Evolutionary conservation across 2,888 invertebrate species (phyloP).

Genomic region (Hypsopygia costalis): DNA sequence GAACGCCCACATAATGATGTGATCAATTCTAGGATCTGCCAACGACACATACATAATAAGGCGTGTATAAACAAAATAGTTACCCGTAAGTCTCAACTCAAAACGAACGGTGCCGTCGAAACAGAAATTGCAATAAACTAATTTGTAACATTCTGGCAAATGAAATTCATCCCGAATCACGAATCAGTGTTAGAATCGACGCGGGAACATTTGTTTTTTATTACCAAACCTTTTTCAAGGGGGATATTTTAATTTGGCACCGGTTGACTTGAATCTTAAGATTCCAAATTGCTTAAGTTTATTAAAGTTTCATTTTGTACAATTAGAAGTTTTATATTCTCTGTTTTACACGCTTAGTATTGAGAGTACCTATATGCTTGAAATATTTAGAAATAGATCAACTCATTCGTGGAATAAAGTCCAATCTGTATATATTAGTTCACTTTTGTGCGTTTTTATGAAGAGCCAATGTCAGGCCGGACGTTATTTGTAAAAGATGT

Average conservation of each 20-base stretch:
- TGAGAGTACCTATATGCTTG: too few relatives aligned
- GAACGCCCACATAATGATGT: too few relatives aligned
- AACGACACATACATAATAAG: too few relatives aligned
- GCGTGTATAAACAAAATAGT: background rate
- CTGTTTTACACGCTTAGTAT: too few relatives aligned
- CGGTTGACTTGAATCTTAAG: slow-evolving; percentile 4
- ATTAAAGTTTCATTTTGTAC: slow-evolving; percentile 3
- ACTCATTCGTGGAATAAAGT: too few relatives aligned
- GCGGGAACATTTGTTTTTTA: slow-evolving; percentile 55
- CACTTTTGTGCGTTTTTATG: too few relatives aligned
- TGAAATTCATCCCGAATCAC: slow-evolving; percentile 45
- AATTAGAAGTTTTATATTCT: too few relatives aligned
- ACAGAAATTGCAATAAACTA: slow-evolving; percentile 48
- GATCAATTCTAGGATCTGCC: too few relatives aligned
- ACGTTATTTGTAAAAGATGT: too few relatives aligned
- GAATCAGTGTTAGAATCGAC: slow-evolving; percentile 50
- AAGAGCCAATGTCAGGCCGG: too few relatives aligned
- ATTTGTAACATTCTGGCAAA: slow-evolving; percentile 43
- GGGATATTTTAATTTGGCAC: slow-evolving; percentile 1
- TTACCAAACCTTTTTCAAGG: slow-evolving; percentile 36
- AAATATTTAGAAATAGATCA: too few relatives aligned
- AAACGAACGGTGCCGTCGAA: slow-evolving; percentile 21
- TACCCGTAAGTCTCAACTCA: slow-evolving; percentile 18
- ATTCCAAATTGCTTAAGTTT: slow-evolving; percentile 7
- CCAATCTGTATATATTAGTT: too few relatives aligned